Conservation (phyloP, 2,113 vertebrate species). For the Promerops cafer region DNA sequence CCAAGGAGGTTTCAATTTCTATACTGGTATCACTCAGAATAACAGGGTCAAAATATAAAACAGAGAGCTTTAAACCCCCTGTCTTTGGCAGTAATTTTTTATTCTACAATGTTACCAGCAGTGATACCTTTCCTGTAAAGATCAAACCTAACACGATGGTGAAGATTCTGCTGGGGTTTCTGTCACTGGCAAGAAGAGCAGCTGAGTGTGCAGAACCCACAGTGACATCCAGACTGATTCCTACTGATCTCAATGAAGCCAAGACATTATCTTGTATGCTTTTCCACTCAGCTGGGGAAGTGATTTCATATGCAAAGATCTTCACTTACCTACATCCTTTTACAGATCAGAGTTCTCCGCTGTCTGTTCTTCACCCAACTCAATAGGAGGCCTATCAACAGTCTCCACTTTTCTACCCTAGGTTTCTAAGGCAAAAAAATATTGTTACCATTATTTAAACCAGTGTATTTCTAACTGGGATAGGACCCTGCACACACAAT, state of each 20-base stretch:
- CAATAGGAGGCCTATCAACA: not conserved
- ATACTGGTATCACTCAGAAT: not conserved
- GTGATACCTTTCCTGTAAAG: not conserved
- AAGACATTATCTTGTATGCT: not conserved
- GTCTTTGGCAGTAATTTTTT: not conserved
- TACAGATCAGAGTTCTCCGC: not conserved
- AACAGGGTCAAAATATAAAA: slow-evolving; percentile 11
- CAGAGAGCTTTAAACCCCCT: not conserved
- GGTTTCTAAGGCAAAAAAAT: not conserved
- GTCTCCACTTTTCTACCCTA: not conserved
- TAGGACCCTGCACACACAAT: not conserved
- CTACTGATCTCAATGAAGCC: not conserved
- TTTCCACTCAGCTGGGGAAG: not conserved
- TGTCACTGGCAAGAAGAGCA: not conserved
- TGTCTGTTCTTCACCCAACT: not conserved
- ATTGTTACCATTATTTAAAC: not conserved
- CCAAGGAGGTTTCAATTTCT: not conserved
- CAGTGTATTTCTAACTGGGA: not conserved
- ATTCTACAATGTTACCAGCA: not conserved
- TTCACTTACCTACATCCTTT: not conserved
- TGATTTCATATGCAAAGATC: not conserved
- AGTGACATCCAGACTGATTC: not conserved
- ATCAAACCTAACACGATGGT: not conserved
- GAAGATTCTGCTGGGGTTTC: not conserved
- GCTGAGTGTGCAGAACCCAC: not conserved